Evolutionary conservation across 2,888 invertebrate genomes (phyloP), one percentile per base, ranked within the genome.

Genomic region (Agrilus biguttatus): DNA sequence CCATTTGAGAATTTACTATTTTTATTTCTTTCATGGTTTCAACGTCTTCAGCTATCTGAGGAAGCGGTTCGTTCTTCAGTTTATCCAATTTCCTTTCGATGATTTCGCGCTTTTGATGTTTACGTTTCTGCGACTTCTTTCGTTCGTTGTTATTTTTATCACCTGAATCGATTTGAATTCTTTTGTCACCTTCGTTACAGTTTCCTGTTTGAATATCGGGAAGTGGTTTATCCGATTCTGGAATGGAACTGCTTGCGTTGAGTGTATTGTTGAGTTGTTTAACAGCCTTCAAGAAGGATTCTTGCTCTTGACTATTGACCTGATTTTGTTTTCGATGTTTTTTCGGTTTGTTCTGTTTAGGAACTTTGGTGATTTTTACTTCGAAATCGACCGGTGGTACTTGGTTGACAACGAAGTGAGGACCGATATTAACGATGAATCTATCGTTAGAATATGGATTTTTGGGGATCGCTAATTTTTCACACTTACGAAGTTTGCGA

Each of bases 401-500:
- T 2, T 61, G 59, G 0, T 61, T 62, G 12, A 66, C 56, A 48
- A 66, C 66, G 46, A 67, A 66, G 49, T 67, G 66, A 45, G 57
- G 60, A 12, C 67, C 67, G 37, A 67, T 67, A 44, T 67, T 67
- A 14, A 67, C 65, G 14, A 67, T 65, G 48, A 67, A 67, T 36
- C 67, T 51, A 47, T 62, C 63, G 19, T 57, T 57, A 13, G 49
- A 50, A 10, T 28, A 28, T 10, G 28, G 28, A 37, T 50, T 49
- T 2, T 49, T 47, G 40, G 47, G 50, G 49, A 55, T 54, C 13
- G 44, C 45, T 35, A 51, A 46, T 41, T 52, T 58, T 39, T 66
- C 65, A 44, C 59, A 65, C 51, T 63, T 71, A 33, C 82, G 67
- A 43, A 82, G 61, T 59, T 81, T 80, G 44, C 77, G 75, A 60